These are phyloP conservation scores for Leucoptera coffeella DNA, from an alignment of 2,888 invertebrate genomes.

Conservation along the genomic window DNA sequence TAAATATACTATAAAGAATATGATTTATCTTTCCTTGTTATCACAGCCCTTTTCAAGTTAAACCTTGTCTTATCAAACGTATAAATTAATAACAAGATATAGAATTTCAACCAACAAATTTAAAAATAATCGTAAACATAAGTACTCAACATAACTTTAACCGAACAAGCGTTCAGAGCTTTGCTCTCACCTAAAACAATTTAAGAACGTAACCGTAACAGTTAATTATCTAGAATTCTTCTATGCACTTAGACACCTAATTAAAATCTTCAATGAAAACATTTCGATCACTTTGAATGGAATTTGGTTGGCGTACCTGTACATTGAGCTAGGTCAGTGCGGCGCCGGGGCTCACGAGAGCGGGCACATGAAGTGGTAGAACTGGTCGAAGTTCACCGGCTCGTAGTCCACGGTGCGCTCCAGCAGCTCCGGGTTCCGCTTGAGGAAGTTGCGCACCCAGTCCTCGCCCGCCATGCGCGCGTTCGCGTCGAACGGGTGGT, in stretches of 20 bases:
- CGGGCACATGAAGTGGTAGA: conserved; percentile 47
- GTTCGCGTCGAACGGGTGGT: conserved; percentile 41
- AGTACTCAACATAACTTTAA: conserved; percentile 1
- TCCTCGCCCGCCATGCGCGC: conserved; percentile 45
- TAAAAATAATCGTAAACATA: conserved; percentile 11
- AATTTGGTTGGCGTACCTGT: background rate
- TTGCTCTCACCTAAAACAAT: too few relatives aligned
- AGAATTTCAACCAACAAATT: conserved; percentile 25
- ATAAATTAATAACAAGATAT: conserved; percentile 23
- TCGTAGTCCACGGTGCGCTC: conserved; percentile 29
- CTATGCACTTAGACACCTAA: too few relatives aligned
- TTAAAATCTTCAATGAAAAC: too few relatives aligned
- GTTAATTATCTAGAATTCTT: too few relatives aligned
- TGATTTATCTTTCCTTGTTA: conserved; percentile 27
- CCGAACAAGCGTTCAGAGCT: conserved; percentile 10
- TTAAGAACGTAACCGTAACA: too few relatives aligned
- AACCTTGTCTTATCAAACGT: conserved; percentile 7
- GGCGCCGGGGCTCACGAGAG: conserved; percentile 38
- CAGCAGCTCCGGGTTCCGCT: conserved; percentile 35
- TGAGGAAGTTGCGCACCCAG: conserved; percentile 46
- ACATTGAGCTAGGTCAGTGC: conserved; percentile 2
- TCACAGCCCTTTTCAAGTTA: conserved; percentile 39
- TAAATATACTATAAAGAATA: too few relatives aligned
- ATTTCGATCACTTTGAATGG: too few relatives aligned
- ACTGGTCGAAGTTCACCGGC: conserved; percentile 45